Evolutionary conservation across 1,140 invertebrate genomes (phyloP).

Genomic region (Saccostrea cuccullata): DNA sequence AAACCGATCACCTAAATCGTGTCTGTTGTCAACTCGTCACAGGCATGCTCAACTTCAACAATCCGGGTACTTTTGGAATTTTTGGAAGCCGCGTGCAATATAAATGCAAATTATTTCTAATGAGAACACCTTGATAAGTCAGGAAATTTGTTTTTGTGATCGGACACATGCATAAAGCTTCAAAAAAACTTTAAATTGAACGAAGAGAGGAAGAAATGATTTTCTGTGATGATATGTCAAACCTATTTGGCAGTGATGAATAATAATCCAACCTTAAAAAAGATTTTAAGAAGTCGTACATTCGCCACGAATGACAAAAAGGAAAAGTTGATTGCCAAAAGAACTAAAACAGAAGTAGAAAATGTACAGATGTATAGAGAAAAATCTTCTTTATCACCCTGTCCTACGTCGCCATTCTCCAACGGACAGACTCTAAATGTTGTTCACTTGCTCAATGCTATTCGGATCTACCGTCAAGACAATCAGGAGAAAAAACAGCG

Average conservation of each 20-base stretch:
- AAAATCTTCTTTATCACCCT: not conserved
- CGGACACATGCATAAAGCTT: not conserved
- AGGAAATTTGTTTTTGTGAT: not conserved
- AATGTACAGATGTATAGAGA: not conserved
- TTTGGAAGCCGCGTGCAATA: not conserved
- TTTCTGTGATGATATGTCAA: not conserved
- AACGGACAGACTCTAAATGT: not conserved
- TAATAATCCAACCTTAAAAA: not conserved
- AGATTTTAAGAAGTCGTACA: not conserved
- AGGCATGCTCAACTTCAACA: not conserved
- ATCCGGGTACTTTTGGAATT: constrained; percentile 14
- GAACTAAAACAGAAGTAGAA: constrained; percentile 9
- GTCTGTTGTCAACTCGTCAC: not conserved
- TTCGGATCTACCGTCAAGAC: not conserved
- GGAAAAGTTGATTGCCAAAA: not conserved
- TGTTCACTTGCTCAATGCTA: not conserved
- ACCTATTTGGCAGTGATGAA: not conserved
- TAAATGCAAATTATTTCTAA: constrained; percentile 10
- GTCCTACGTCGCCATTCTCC: not conserved
- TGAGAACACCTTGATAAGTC: not conserved
- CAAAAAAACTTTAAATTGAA: not conserved
- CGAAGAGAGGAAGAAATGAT: not conserved
- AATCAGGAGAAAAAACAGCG: not conserved
- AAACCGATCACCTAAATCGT: not conserved
- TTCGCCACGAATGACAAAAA: not conserved